phyloP scores from a whole-genome alignment of 1,140 invertebrate genomes.

The Triops longicaudatus region DNA sequence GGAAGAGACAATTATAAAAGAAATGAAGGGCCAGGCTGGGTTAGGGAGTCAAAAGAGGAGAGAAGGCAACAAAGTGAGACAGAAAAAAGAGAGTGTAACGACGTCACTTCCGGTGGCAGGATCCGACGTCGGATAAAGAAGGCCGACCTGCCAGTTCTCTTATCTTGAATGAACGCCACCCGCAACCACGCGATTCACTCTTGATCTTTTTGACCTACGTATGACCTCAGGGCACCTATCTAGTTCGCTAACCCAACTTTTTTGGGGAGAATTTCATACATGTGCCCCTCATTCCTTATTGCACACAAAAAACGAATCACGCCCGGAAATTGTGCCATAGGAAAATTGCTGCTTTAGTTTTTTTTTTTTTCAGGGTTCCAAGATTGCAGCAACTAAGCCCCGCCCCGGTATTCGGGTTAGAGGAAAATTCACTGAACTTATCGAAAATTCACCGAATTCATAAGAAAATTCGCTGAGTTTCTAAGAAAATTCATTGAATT shows the following conservation, averaged over 20 bases:
- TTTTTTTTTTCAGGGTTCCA: too few species aligned
- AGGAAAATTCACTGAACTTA: too few species aligned
- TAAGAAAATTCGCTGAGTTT: too few species aligned
- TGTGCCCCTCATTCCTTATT: too few species aligned
- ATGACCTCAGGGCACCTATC: background rate
- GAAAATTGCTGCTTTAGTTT: too few species aligned
- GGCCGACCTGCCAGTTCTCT: background rate
- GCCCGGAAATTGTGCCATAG: background rate
- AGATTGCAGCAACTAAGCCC: too few species aligned
- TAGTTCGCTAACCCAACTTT: background rate
- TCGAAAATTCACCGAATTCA: too few species aligned
- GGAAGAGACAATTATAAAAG: background rate
- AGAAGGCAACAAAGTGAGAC: background rate
- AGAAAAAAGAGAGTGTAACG: background rate
- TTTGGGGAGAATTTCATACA: too few species aligned
- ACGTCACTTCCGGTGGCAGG: conserved; percentile 9
- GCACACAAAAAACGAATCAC: background rate
- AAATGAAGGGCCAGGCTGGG: background rate
- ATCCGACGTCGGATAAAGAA: background rate
- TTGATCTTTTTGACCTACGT: background rate
- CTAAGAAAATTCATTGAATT: too few species aligned
- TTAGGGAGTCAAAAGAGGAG: background rate
- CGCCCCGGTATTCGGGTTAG: too few species aligned
- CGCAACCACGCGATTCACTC: background rate
- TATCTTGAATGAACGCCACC: conserved; percentile 9